Evolutionary conservation across 92 coral and sea anemone species (phyloP).

Genomic region (Virgularia gustaviana): DNA sequence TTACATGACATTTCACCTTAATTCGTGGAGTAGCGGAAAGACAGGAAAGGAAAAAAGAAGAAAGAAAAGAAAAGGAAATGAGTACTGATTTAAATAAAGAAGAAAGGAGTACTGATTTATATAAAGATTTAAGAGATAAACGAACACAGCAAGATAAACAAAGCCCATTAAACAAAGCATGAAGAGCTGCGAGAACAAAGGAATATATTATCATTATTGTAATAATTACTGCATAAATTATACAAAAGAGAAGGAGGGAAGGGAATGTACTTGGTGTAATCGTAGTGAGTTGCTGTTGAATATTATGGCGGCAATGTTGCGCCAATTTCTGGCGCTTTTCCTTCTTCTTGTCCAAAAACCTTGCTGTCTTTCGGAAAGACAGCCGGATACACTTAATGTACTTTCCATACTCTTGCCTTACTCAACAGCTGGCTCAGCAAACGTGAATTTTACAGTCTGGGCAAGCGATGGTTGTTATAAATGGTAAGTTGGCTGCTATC

Average conservation of each 20-base stretch:
- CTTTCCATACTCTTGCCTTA: conserved; percentile 79
- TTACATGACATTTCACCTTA: too few species aligned
- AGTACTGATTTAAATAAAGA: not conserved
- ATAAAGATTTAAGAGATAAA: not conserved
- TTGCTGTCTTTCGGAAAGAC: conserved; percentile 38
- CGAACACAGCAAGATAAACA: not conserved
- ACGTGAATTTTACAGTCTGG: conserved; percentile 79
- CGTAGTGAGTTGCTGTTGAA: not conserved
- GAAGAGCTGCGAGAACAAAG: not conserved
- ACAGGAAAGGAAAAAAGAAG: not conserved
- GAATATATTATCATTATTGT: not conserved
- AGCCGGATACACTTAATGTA: conserved; percentile 77
- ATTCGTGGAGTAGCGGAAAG: too few species aligned
- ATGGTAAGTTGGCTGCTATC: conserved; percentile 54
- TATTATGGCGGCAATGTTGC: not conserved
- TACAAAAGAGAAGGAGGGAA: not conserved
- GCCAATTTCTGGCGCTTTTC: not conserved
- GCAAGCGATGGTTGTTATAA: conserved; percentile 83
- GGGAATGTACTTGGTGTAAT: not conserved
- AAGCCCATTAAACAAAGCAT: not conserved
- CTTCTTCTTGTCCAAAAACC: not conserved
- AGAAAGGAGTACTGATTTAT: not conserved
- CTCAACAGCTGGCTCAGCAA: conserved; percentile 80
- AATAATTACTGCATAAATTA: too few species aligned
- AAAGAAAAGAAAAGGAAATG: not conserved